Evolutionary conservation across 1,140 invertebrate genomes (phyloP).

Genomic region (Hylyphantes graminicola): DNA sequence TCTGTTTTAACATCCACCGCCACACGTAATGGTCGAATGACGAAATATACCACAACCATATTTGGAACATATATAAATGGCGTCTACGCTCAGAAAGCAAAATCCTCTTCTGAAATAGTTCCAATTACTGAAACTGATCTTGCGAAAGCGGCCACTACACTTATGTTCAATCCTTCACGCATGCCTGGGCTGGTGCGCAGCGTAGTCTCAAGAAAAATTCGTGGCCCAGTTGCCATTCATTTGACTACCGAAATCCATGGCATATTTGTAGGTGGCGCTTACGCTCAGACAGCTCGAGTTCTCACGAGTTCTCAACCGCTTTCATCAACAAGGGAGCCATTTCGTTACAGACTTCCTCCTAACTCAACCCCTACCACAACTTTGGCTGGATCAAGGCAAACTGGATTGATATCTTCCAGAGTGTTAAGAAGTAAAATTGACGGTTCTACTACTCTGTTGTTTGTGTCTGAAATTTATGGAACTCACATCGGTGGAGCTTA

Average conservation of each 20-base stretch:
- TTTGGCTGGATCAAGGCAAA: slow-evolving; percentile 56
- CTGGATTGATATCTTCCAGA: slow-evolving; percentile 67
- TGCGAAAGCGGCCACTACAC: background rate
- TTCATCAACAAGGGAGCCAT: slow-evolving; percentile 44
- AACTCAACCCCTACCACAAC: background rate
- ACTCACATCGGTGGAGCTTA: slow-evolving; percentile 69
- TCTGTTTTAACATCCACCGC: slow-evolving; percentile 64
- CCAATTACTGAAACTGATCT: slow-evolving; percentile 30
- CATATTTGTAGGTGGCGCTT: slow-evolving; percentile 86
- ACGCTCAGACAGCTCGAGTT: slow-evolving; percentile 77
- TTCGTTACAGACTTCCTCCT: background rate
- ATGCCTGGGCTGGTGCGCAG: slow-evolving; percentile 69
- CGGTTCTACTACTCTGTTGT: slow-evolving; percentile 65
- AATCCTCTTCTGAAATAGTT: slow-evolving; percentile 56
- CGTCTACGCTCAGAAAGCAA: slow-evolving; percentile 71
- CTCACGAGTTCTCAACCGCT: slow-evolving; percentile 51
- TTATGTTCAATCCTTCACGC: slow-evolving; percentile 26
- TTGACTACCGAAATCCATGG: slow-evolving; percentile 85
- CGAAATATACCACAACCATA: slow-evolving; percentile 66
- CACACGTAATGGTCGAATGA: slow-evolving; percentile 66
- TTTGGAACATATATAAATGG: slow-evolving; percentile 68
- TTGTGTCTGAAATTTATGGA: slow-evolving; percentile 67
- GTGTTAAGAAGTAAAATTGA: slow-evolving; percentile 65
- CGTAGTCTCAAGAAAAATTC: slow-evolving; percentile 76
- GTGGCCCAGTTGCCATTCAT: slow-evolving; percentile 41